phyloP scores from a whole-genome alignment of 1,140 invertebrate genomes.

The Maniola jurtina region DNA sequence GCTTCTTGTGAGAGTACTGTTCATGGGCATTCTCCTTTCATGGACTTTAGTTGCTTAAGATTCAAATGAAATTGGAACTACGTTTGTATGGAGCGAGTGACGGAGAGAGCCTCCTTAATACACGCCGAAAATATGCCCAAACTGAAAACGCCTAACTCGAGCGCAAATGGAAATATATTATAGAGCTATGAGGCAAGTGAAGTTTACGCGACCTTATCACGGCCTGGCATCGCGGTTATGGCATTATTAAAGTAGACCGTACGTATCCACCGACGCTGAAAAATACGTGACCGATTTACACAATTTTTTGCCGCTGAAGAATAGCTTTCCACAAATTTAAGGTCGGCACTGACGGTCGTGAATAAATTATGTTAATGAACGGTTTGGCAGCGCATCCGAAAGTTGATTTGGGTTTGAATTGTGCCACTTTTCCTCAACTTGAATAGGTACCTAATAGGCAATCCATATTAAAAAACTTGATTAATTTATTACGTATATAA shows the following conservation, averaged over 20 bases:
- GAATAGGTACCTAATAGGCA: background rate
- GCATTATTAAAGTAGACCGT: slow-evolving; percentile 64
- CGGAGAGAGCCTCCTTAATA: too few relatives aligned
- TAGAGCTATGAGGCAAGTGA: slow-evolving; percentile 14
- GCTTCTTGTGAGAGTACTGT: too few relatives aligned
- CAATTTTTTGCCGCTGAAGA: slow-evolving; percentile 58
- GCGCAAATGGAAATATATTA: slow-evolving; percentile 4
- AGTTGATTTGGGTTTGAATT: slow-evolving; percentile 46
- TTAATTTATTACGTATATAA: too few relatives aligned
- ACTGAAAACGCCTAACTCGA: background rate
- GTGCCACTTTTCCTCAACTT: background rate
- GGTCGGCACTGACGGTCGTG: slow-evolving; percentile 65
- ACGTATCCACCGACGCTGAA: slow-evolving; percentile 58
- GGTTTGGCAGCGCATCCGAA: slow-evolving; percentile 68
- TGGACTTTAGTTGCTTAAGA: too few relatives aligned
- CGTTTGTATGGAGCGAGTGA: too few relatives aligned
- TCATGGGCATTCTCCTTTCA: too few relatives aligned
- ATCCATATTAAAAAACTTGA: background rate
- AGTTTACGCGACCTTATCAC: slow-evolving; percentile 59
- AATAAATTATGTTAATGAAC: slow-evolving; percentile 78
- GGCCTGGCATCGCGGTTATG: slow-evolving; percentile 50
- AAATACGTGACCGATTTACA: slow-evolving; percentile 67
- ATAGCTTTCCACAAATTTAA: slow-evolving; percentile 71
- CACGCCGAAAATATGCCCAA: too few relatives aligned
- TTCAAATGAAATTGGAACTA: too few relatives aligned